Conservation (phyloP, 2,888 invertebrate genomes). For the Dermolepida albohirtum region DNA sequence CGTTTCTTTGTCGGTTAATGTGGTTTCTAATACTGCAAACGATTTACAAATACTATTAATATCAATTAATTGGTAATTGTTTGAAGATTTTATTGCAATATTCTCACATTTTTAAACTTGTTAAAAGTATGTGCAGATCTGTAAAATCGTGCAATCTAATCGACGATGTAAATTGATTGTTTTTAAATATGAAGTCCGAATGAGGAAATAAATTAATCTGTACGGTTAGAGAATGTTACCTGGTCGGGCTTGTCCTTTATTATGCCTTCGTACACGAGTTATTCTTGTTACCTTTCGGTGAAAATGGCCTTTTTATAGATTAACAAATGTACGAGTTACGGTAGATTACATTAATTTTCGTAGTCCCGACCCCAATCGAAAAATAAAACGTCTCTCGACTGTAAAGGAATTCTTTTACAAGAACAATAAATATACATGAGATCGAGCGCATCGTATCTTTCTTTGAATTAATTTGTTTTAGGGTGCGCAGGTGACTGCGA, state of each 20-base stretch:
- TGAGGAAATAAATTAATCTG: too few species aligned
- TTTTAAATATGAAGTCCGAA: too few species aligned
- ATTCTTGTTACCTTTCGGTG: neutral
- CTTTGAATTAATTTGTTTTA: constrained; percentile 50
- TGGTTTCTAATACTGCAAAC: too few species aligned
- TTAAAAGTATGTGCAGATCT: too few species aligned
- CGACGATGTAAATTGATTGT: too few species aligned
- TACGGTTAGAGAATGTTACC: too few species aligned
- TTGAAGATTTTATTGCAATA: too few species aligned
- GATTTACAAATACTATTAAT: too few species aligned
- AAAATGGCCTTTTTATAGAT: constrained; percentile 21
- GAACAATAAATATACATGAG: constrained; percentile 49
- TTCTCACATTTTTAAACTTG: too few species aligned
- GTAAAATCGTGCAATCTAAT: too few species aligned
- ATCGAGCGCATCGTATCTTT: constrained; percentile 43
- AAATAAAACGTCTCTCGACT: constrained; percentile 7
- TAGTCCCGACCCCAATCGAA: constrained; percentile 24
- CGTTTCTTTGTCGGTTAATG: too few species aligned
- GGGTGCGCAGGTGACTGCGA: constrained; percentile 43
- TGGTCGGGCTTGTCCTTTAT: constrained; percentile 22
- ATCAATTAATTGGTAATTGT: too few species aligned
- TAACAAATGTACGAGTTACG: constrained; percentile 32
- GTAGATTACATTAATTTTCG: constrained; percentile 30
- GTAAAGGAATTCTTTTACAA: constrained; percentile 15
- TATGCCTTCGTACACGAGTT: constrained; percentile 11